Evolutionary conservation across 2,888 invertebrate species (phyloP), one percentile per base, ranked within the genome.

Genomic region (Reticulitermes lucifugus): DNA sequence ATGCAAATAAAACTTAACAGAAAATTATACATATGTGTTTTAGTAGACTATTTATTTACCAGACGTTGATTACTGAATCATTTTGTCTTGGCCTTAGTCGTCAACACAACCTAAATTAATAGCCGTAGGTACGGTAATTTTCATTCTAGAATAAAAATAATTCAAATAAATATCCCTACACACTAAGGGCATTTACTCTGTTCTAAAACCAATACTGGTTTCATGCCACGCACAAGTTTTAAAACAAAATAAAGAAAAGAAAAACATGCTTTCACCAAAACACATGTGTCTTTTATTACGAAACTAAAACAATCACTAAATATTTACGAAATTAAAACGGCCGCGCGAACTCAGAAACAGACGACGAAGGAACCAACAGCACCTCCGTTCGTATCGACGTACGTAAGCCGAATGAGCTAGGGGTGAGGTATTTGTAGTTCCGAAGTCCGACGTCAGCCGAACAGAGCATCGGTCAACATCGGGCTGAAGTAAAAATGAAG

Each of bases 371-470:
- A 60, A 43, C 35, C 35, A 35, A 35, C 77, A 46, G 14, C 46
- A 70, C 65, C 70, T 81, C 81, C 81, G 43, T 25, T 81, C 81
- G 81, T 18, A 43, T 81, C 81, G 81, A 81, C 81, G 70, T 25
- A 81, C 81, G 70, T 81, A 81, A 65, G 81, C 65, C 65, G 81
- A 81, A 81, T 81, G 81, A 81, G 46, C 29, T 25, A 43, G 35
- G 65, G 65, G 14, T 14, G 35, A 41, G 65, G 14, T 14, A n/a
- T n/a, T n/a, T n/a, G n/a, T n/a, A n/a, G n/a, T 43, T 10, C 43
- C 77, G 77, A 77, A 46, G 75, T 18, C 75, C 75, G 75, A 75
- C 9, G n/a, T 22, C 77, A 46, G 46, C 43, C 77, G 77, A 77
- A 25, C n/a, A 10, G 21, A 14, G 41, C 77, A n/a, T 77, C 77